phyloP scores from a whole-genome alignment of 2,888 invertebrate genomes.

The Drosophila colorata region DNA sequence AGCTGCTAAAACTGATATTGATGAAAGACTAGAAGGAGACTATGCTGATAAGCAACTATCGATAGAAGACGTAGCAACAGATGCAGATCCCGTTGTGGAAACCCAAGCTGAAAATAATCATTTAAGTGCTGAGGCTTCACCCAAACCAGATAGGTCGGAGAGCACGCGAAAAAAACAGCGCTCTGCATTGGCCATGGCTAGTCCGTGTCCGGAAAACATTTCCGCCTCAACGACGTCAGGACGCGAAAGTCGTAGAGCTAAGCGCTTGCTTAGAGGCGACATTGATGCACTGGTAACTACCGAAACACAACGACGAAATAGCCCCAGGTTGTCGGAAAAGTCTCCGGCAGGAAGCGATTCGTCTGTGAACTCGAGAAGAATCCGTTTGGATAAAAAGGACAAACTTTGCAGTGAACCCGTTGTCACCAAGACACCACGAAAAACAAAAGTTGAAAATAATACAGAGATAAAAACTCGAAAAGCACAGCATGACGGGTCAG shows the following conservation, averaged over 20 bases:
- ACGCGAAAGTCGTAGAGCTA: constrained; percentile 26
- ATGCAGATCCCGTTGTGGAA: not conserved
- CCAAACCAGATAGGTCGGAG: not conserved
- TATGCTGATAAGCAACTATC: not conserved
- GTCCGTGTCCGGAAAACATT: not conserved
- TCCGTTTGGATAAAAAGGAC: not conserved
- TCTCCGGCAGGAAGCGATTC: constrained; percentile 11
- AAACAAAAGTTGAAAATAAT: not conserved
- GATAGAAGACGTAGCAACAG: not conserved
- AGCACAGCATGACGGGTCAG: not conserved
- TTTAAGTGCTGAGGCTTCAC: not conserved
- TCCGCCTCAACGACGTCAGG: not conserved
- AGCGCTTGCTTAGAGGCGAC: constrained; percentile 9
- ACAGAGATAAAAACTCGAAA: not conserved
- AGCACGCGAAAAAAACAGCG: not conserved
- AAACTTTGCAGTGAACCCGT: not conserved
- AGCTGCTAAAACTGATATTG: not conserved
- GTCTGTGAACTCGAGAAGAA: not conserved
- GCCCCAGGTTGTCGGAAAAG: constrained; percentile 19
- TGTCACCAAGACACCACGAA: not conserved
- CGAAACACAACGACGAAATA: constrained; percentile 19
- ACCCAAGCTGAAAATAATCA: not conserved
- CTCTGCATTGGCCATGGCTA: constrained; percentile 1
- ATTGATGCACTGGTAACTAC: not conserved
- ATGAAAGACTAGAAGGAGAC: not conserved